Percentiles rank a stretch among this genome's conserved stretches.
phyloP scores from a whole-genome alignment of 2,888 invertebrate genomes.

The Drosophila nr. fundita region DNA sequence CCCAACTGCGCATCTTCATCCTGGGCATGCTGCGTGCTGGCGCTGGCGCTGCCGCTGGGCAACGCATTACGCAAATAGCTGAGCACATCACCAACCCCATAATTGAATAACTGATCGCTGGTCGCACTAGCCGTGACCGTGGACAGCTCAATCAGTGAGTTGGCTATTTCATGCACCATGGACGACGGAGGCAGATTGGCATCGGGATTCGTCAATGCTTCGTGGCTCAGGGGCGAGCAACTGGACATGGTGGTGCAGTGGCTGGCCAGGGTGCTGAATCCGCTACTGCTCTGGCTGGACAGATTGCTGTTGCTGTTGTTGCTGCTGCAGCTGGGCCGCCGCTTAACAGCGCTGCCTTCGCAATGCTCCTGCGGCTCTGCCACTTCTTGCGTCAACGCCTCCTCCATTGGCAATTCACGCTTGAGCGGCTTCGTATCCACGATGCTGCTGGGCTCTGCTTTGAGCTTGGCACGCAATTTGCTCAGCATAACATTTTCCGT shows the following conservation, averaged over 20 bases:
- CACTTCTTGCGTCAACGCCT: constrained; percentile 8
- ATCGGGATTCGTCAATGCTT: constrained; percentile 36
- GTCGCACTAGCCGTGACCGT: constrained; percentile 15
- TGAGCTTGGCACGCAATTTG: constrained; percentile 48
- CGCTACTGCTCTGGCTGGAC: constrained; percentile 56
- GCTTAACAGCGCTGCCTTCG: constrained; percentile 33
- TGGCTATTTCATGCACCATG: constrained; percentile 44
- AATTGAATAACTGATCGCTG: constrained; percentile 31
- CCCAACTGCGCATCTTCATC: constrained; percentile 49
- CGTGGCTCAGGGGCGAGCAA: constrained; percentile 30
- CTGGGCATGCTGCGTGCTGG: not conserved
- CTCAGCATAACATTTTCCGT: constrained; percentile 58
- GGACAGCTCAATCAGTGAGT: constrained; percentile 55
- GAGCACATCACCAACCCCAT: constrained; percentile 38
- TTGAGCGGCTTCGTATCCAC: constrained; percentile 55
- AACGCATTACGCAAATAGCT: constrained; percentile 28
- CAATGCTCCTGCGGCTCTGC: not conserved
- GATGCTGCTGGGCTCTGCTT: constrained; percentile 39
- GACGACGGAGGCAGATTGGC: constrained; percentile 5
- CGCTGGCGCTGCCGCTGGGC: constrained; percentile 1
- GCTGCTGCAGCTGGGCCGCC: constrained; percentile 42
- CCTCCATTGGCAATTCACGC: constrained; percentile 29
- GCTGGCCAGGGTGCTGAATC: constrained; percentile 46
- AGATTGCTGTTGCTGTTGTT: constrained; percentile 44
- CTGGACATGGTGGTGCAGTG: constrained; percentile 48